These are phyloP conservation scores for Tenebrosternarchus preto DNA, from an alignment of 2,113 vertebrate genomes.

Conservation along the genomic window DNA sequence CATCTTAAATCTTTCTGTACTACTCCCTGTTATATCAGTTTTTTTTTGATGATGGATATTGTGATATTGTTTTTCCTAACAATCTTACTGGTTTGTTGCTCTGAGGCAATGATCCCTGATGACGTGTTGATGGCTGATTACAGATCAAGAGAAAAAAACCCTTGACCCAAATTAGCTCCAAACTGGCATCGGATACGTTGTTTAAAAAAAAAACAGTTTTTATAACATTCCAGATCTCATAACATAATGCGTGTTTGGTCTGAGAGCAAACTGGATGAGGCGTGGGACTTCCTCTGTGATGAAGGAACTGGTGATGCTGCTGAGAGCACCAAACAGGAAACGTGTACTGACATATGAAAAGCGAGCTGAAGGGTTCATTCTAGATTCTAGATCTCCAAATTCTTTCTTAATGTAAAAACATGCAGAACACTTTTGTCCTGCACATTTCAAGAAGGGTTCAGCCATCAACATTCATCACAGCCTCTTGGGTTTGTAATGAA, in stretches of 20 bases:
- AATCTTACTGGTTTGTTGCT: slow-evolving; percentile 2
- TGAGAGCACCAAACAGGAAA: not conserved
- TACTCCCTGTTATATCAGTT: not conserved
- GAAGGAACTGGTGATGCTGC: no score
- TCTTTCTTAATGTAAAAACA: no score
- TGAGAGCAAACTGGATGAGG: no score
- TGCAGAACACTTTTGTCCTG: no score
- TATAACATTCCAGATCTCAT: not conserved
- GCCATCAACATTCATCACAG: slow-evolving; percentile 61
- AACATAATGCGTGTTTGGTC: no score
- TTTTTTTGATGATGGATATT: slow-evolving; percentile 14
- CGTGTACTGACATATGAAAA: not conserved
- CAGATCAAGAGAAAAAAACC: not conserved
- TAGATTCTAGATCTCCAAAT: no score
- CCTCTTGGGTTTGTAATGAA: slow-evolving; percentile 47
- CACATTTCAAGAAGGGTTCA: slow-evolving; percentile 30
- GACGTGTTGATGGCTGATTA: slow-evolving; percentile 53
- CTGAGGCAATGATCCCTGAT: slow-evolving; percentile 46
- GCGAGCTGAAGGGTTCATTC: not conserved
- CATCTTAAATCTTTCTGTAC: not conserved
- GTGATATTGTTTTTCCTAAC: not conserved
- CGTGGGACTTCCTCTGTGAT: no score
- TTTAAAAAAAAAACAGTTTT: not conserved
- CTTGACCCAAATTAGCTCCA: no score
- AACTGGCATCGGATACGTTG: no score